These are phyloP conservation scores for Pseudorectes ferrugineus DNA, from an alignment of 2,113 vertebrate genomes.

Conservation along the genomic window DNA sequence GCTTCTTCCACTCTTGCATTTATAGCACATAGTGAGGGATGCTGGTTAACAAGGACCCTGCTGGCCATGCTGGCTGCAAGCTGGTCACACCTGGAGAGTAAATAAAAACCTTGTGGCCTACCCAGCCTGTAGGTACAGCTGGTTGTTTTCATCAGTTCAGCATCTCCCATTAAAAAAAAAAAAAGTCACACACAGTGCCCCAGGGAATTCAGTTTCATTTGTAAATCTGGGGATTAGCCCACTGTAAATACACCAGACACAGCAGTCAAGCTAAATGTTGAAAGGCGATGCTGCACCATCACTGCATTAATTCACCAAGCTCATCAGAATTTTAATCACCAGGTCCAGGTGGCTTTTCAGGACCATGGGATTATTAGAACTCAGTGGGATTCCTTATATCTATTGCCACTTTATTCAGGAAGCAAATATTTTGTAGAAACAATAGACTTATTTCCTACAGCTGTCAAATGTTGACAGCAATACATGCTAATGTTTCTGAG, in stretches of 20 bases:
- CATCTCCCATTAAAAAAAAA: neutral
- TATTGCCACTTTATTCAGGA: neutral
- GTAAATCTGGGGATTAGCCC: neutral
- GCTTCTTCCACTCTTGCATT: neutral
- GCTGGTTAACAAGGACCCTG: neutral
- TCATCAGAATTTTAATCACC: conserved; percentile 7
- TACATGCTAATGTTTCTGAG: neutral
- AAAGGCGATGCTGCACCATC: neutral
- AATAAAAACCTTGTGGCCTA: neutral
- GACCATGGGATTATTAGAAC: neutral
- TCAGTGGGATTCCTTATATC: neutral
- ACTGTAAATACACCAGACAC: neutral
- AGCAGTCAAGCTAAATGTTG: neutral
- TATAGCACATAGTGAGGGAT: neutral
- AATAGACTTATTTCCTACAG: neutral
- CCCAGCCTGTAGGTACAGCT: neutral
- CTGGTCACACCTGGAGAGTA: neutral
- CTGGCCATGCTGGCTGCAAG: neutral
- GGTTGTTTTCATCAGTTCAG: neutral
- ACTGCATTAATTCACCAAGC: neutral
- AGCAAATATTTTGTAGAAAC: neutral
- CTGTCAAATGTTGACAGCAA: neutral
- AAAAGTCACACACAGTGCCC: neutral
- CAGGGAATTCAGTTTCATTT: neutral
- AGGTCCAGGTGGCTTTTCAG: conserved; percentile 12